A percentile compares a stretch with the other conserved stretches of the same genome.
These are phyloP conservation scores for Eustalomyia histrio DNA, from an alignment of 2,888 invertebrate genomes.

Conservation along the genomic window DNA sequence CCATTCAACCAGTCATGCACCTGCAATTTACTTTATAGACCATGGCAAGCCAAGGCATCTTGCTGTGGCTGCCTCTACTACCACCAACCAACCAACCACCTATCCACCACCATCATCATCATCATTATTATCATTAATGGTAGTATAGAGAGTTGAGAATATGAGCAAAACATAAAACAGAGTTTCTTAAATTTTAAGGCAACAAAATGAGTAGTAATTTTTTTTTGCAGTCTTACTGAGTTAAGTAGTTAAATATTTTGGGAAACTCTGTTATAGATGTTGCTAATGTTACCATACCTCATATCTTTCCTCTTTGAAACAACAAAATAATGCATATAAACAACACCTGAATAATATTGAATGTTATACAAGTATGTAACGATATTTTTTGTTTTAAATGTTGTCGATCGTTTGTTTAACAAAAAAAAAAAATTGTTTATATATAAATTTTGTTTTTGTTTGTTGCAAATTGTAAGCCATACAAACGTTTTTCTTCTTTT, in stretches of 20 bases:
- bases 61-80: conserved; percentile 55
- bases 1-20: conserved; percentile 75
- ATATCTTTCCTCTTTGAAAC: neutral
- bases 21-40: conserved; percentile 79
- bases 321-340: conserved; percentile 32
- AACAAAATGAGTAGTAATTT: neutral
- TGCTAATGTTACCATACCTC: neutral
- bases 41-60: conserved; percentile 74
- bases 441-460: conserved; percentile 48
- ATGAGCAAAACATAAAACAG: conserved; percentile 3
- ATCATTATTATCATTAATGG: neutral
- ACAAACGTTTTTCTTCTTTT: conserved; percentile 52
- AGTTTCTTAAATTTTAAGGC: neutral
- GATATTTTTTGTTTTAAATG: conserved; percentile 46
- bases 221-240: neutral
- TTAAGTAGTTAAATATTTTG: neutral
- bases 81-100: conserved; percentile 37
- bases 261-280: neutral
- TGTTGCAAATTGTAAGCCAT: conserved; percentile 63
- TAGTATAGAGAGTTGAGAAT: neutral
- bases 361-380: conserved; percentile 60
- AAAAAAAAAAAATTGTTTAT: conserved; percentile 56
- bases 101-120: conserved; percentile 25
- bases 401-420: conserved; percentile 63
- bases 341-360: conserved; percentile 65